phyloP scores from a whole-genome alignment of 37 sponge, comb jelly and placozoan genomes.

The Cliona cf. orientalis region DNA sequence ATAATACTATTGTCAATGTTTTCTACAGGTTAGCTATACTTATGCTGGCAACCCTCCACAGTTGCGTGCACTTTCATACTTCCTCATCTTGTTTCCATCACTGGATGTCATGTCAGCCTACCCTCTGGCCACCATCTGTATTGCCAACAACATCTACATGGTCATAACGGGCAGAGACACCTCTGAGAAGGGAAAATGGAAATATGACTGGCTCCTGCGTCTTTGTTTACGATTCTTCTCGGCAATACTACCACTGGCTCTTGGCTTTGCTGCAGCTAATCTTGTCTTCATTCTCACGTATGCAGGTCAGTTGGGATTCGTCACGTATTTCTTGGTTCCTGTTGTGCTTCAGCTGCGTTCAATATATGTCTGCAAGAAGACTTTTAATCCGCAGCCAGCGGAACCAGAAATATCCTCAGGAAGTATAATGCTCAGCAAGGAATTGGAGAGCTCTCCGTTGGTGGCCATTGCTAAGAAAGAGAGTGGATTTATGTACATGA shows the following conservation, averaged over 20 bases:
- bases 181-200: constrained; percentile 4
- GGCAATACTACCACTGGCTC: constrained; percentile 65
- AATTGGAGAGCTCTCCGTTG: too few relatives aligned
- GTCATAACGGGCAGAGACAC: constrained; percentile 60
- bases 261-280: constrained; percentile 78
- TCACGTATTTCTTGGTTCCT: constrained; percentile 67
- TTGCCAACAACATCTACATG: constrained; percentile 78
- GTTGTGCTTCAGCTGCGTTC: constrained; percentile 41
- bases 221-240: constrained; percentile 44
- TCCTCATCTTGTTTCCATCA: constrained; percentile 83
- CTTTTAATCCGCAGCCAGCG: too few relatives aligned
- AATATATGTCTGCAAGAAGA: constrained; percentile 33
- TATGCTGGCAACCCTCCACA: constrained; percentile 9
- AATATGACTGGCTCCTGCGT: constrained; percentile 20
- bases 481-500: constrained; percentile 32
- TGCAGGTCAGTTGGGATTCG: constrained; percentile 75
- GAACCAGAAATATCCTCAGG: too few relatives aligned
- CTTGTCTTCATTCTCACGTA: constrained; percentile 76
- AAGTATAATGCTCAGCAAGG: too few relatives aligned
- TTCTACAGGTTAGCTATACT: constrained; percentile 11
- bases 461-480: neutral
- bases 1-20: neutral
- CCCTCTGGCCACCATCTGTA: constrained; percentile 50
- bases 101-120: constrained; percentile 83
- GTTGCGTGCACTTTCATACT: constrained; percentile 69